These are phyloP conservation scores for Hippopotamus amphibius DNA, from an alignment of 2,113 vertebrate species.

Conservation along the genomic window DNA sequence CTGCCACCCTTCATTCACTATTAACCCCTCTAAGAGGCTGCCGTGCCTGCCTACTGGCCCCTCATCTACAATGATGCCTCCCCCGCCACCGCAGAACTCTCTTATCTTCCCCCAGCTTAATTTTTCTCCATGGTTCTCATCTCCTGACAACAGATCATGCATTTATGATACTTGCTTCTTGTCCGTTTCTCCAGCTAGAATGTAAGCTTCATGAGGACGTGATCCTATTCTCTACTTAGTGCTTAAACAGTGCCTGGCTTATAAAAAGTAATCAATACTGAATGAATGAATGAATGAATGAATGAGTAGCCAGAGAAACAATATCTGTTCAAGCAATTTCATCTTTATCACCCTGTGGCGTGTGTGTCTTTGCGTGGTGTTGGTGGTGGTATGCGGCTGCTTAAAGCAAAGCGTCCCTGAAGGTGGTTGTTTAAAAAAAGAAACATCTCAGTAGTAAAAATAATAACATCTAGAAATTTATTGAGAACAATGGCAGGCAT, in stretches of 20 bases:
- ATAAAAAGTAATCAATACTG: not conserved
- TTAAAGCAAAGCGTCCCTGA: not conserved
- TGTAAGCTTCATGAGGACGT: not conserved
- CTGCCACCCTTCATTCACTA: not conserved
- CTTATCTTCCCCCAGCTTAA: not conserved
- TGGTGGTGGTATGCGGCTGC: not conserved
- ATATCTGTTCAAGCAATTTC: not conserved
- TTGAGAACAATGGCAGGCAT: not conserved
- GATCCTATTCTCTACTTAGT: not conserved
- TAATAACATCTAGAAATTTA: not conserved
- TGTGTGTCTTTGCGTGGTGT: rapidly evolving
- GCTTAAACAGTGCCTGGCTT: not conserved
- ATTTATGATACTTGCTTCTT: not conserved
- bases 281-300: not conserved
- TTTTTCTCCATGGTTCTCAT: not conserved
- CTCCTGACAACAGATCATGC: not conserved
- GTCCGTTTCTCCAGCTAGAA: not conserved
- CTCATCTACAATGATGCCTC: not conserved
- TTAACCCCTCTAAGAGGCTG: not conserved
- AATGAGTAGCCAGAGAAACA: not conserved
- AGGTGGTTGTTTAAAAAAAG: not conserved
- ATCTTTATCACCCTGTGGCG: not conserved
- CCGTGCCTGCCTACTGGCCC: not conserved
- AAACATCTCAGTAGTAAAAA: not conserved
- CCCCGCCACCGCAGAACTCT: not conserved